Conservation (phyloP, 2,888 invertebrate species). For the Pseudococcus jackbeardsleyi region DNA sequence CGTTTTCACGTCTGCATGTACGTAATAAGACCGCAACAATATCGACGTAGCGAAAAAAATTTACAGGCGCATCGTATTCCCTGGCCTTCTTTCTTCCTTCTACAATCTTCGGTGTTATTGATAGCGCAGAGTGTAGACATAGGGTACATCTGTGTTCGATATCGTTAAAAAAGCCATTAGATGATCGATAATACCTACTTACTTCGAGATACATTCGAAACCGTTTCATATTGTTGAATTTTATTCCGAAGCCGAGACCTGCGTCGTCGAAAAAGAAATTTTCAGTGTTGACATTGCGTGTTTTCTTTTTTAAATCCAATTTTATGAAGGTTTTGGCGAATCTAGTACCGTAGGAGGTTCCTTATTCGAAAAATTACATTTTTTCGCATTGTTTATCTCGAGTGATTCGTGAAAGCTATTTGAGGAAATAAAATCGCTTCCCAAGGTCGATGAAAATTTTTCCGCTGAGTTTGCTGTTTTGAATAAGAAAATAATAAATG, state of each 20-base stretch:
- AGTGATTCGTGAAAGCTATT: too few species aligned
- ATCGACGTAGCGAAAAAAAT: not conserved
- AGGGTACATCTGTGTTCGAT: not conserved
- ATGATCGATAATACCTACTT: constrained; percentile 17
- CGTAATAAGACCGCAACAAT: not conserved
- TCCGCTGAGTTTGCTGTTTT: too few species aligned
- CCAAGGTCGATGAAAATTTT: too few species aligned
- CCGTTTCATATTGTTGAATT: constrained; percentile 12
- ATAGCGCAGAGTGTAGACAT: not conserved
- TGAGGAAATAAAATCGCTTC: too few species aligned
- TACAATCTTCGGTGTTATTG: not conserved
- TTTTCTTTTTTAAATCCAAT: not conserved
- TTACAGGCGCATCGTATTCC: not conserved
- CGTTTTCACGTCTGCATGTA: constrained; percentile 8
- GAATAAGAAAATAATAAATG: too few species aligned
- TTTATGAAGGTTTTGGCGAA: not conserved
- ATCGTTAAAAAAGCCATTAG: constrained; percentile 6
- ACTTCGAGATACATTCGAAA: constrained; percentile 18
- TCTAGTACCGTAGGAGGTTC: not conserved
- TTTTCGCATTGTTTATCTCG: not conserved
- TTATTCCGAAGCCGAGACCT: not conserved
- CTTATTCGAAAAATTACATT: not conserved
- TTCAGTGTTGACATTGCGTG: not conserved
- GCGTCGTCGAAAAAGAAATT: not conserved
- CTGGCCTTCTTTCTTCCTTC: not conserved